Evolutionary conservation across 2,888 invertebrate species (phyloP), one percentile per base, ranked within the genome.

Genomic region (Punctoribates punctum): DNA sequence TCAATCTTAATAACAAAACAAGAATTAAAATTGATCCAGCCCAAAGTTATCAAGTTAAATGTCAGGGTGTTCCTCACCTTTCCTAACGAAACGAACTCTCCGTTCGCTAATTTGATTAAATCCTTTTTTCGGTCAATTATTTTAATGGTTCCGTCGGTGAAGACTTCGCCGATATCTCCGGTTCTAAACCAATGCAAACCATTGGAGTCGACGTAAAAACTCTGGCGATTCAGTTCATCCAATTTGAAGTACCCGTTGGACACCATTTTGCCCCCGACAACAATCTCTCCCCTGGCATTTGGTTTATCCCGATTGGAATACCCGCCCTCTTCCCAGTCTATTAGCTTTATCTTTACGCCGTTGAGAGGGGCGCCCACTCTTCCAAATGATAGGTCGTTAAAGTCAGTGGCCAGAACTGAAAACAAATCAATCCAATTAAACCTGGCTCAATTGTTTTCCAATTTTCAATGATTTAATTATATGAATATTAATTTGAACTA

Each of bases 21-120:
- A n/a, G n/a, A n/a, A n/a, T n/a, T n/a, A n/a, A n/a, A n/a, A n/a
- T n/a, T n/a, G n/a, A n/a, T n/a, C n/a, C n/a, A n/a, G n/a, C n/a
- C n/a, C n/a, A n/a, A n/a, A n/a, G n/a, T n/a, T n/a, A n/a, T n/a
- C n/a, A n/a, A n/a, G n/a, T n/a, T n/a, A n/a, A n/a, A n/a, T n/a
- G n/a, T n/a, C n/a, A n/a, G n/a, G n/a, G n/a, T n/a, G n/a, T n/a
- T n/a, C n/a, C n/a, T n/a, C n/a, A 77, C 75, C 48, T 96, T 96
- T 79, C 96, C 96, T 73, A 99, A 87, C 0, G 97, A 96, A 25
- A 99, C 94, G 85, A 98, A 99, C 85, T 99, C 99, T 79, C 99
- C 99, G 42, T 94, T 92, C 85, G 98, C 96, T 75, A 99, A 88
- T 85, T 99, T 99, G 62, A 99, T 96, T 81, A 99, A 88, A 87